Evolutionary conservation across 2,888 invertebrate species (phyloP).

Genomic region (Diaphora mendica): DNA sequence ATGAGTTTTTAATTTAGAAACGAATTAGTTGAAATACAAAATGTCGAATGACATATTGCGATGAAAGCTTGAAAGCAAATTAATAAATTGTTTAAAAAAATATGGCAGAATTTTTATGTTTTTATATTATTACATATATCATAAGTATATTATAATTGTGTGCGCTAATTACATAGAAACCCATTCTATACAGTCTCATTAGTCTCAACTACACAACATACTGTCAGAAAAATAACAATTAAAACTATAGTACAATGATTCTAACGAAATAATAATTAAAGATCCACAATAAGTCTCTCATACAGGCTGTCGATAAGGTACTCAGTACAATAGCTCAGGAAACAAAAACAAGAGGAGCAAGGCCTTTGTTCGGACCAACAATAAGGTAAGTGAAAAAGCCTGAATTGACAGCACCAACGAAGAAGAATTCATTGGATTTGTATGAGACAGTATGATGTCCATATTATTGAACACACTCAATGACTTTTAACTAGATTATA

Average conservation of each 20-base stretch:
- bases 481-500: conserved; percentile 25
- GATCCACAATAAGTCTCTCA: conserved; percentile 48
- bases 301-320: conserved; percentile 65
- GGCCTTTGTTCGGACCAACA: conserved; percentile 73
- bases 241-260: conserved; percentile 26
- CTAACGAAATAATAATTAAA: conserved; percentile 47
- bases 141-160: too few species aligned
- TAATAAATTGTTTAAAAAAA: too few species aligned
- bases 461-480: conserved; percentile 36
- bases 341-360: conserved; percentile 71
- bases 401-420: conserved; percentile 57
- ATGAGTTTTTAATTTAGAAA: too few species aligned
- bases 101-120: too few species aligned
- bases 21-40: too few species aligned
- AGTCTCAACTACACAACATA: neutral
- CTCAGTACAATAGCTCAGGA: conserved; percentile 65
- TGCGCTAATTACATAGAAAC: neutral
- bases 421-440: conserved; percentile 60
- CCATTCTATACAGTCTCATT: neutral
- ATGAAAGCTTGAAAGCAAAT: too few species aligned
- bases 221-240: conserved; percentile 24
- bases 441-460: conserved; percentile 38
- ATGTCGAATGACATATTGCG: too few species aligned
- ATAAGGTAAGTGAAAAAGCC: conserved; percentile 74
- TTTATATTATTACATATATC: too few species aligned